Base-by-base conservation (phyloP, 1,140 invertebrate genomes). In the Sitobion miscanthi region DNA sequence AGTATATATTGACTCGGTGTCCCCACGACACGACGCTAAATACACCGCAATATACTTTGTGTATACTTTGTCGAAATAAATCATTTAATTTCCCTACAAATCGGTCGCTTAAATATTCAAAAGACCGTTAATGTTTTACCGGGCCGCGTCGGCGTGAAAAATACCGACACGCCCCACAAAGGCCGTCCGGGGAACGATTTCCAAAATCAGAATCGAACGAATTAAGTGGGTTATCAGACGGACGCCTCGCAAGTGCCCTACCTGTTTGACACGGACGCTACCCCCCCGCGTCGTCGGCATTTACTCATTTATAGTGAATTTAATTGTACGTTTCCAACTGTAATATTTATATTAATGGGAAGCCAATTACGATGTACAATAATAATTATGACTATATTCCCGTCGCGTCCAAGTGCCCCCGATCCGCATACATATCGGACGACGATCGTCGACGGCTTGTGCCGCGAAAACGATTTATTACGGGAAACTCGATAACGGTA, bases 401-500 rank as follows among this genome's bases (percentile, higher is more conserved):
- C 83, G 83, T 42, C 83, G 83, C 42, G 83, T 85, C 82, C 6
- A 83, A 35, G 38, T 83, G 82, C 20, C 82, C 38, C 21, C 38
- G 85, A 47, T 49, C 23, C 30, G 42, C 42, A 83, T 83, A 38
- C 35, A 83, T 83, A 83, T 38, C 3, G n/a, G 62, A 69, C 11
- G 30, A 30, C 14, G 62, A 69, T 69, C 47, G 25, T 45, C 85
- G 11, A 45, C 42, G 38, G 35, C 20, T 86, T 17, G 85, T 30
- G 85, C 23, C 38, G 85, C 25, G 38, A 45, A 45, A 86, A 86
- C 42, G 42, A 25, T 38, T 86, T 42, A 30, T 30, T 49, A 49
- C 25, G 87, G 49, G 87, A 54, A 88, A 88, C 49, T 54, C 49
- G 35, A 38, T 89, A 89, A 89, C 87, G 87, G 87, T 89, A 89